These are phyloP conservation scores for Siniperca undulata DNA, from an alignment of 2,797 vertebrate genomes.

Conservation along the genomic window DNA sequence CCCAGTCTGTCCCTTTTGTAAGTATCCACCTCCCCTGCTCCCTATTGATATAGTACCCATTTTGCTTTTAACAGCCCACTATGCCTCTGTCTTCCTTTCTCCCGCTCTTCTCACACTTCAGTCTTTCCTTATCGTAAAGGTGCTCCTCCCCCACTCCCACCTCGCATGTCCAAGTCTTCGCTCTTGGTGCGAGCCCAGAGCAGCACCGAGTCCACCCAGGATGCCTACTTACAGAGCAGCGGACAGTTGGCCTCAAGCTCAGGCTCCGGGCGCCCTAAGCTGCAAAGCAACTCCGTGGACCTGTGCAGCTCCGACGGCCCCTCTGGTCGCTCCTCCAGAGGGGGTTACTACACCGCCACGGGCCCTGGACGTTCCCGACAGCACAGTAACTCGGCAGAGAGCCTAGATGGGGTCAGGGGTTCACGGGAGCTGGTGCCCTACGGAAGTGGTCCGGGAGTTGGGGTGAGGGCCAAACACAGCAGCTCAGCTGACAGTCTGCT, in stretches of 20 bases:
- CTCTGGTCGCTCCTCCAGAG: slow-evolving; percentile 79
- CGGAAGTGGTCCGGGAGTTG: slow-evolving; percentile 71
- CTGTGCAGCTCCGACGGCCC: slow-evolving; percentile 79
- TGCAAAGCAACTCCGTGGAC: slow-evolving; percentile 93
- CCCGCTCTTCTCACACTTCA: slow-evolving; percentile 76
- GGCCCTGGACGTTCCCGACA: slow-evolving; percentile 79
- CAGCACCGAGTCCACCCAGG: slow-evolving; percentile 98
- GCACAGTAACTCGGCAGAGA: slow-evolving; percentile 96
- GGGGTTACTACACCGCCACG: slow-evolving; percentile 77
- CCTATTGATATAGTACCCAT: slow-evolving; percentile 19
- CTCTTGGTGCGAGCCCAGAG: slow-evolving; percentile 97
- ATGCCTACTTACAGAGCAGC: slow-evolving; percentile 91
- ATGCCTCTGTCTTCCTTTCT: slow-evolving; percentile 65
- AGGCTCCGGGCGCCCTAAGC: slow-evolving; percentile 72
- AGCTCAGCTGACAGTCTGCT: slow-evolving; percentile 90
- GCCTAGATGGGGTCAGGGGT: slow-evolving; percentile 87
- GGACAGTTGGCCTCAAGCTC: slow-evolving; percentile 74
- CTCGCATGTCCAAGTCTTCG: slow-evolving; percentile 97
- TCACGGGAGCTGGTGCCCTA: slow-evolving; percentile 82
- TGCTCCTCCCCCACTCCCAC: slow-evolving; percentile 94
- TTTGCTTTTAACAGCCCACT: slow-evolving; percentile 62
- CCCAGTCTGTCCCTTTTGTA: slow-evolving; percentile 73
- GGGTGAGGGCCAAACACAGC: slow-evolving; percentile 90
- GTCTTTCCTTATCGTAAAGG: slow-evolving; percentile 98
- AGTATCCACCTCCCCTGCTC: slow-evolving; percentile 59